phyloP scores from a whole-genome alignment of 2,888 invertebrate genomes.

The Notodonta dromedarius region DNA sequence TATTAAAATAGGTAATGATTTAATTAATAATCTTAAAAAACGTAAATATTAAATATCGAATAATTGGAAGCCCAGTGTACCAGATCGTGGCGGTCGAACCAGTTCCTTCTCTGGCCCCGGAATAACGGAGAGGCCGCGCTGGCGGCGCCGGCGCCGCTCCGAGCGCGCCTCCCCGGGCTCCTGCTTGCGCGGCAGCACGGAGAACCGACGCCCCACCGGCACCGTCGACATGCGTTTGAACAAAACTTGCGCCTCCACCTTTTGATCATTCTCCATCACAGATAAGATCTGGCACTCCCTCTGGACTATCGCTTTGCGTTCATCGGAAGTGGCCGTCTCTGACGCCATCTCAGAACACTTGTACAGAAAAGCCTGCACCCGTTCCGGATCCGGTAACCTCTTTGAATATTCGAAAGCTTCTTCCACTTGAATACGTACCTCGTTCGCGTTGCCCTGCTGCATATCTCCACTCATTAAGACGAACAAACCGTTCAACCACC shows the following conservation, averaged over 20 bases:
- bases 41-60: conserved; percentile 61
- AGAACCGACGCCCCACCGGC: conserved; percentile 67
- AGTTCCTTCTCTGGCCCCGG: conserved; percentile 65
- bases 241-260: conserved; percentile 64
- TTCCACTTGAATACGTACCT: conserved; percentile 73
- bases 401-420: conserved; percentile 74
- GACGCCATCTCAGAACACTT: conserved; percentile 72
- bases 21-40: neutral
- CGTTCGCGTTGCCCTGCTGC: conserved; percentile 77
- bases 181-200: conserved; percentile 65
- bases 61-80: conserved; percentile 62
- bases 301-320: conserved; percentile 66
- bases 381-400: conserved; percentile 69
- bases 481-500: conserved; percentile 78
- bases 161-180: conserved; percentile 44
- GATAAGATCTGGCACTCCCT: conserved; percentile 64
- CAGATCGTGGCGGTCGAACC: conserved; percentile 60
- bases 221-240: conserved; percentile 75
- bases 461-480: conserved; percentile 77
- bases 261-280: conserved; percentile 64
- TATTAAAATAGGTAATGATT: neutral
- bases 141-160: conserved; percentile 62
- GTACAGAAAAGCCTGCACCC: conserved; percentile 67
- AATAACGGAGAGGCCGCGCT: conserved; percentile 70
- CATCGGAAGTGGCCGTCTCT: conserved; percentile 63